Base-by-base conservation (phyloP, 2,797 vertebrate species). In the Linurgus olivaceus region DNA sequence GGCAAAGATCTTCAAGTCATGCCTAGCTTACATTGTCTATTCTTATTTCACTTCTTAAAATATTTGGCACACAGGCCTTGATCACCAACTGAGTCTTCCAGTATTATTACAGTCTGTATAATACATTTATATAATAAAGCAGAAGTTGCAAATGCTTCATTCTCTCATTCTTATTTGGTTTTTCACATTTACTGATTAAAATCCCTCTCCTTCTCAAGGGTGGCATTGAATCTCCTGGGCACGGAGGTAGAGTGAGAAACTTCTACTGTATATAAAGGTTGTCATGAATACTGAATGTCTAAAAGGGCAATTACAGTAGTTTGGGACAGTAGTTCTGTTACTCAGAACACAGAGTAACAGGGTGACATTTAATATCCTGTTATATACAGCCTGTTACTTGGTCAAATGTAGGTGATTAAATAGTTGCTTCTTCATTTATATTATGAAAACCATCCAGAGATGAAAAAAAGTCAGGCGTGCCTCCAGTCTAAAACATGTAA, bases 1-100 rank as follows among this genome's bases (percentile, higher is more conserved):
- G 96, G 94, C 94, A 97, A 93, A 93, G 94, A 90, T 94, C 94
- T 96, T 96, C 95, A 96, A 96, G 94, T 90, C 82, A 94, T 92
- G 95, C 88, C 95, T 94, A 89, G 44, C 55, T 88, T 90, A 91
- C 45, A 50, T 17, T 75, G 51, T 80, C 91, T 92, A 48, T 51
- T 90, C 82, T 63, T 87, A 89, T 25, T 92, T 93, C 55, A 83
- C 81, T 52, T 55, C 48, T 63, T 79, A 52, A 93, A 88, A 17
- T 65, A 88, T 57, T 80, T 90, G 91, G 94, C 95, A 93, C 89
- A 78, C n/a, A 75, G 85, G 91, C 73, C 94, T 88, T 59, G 61
- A 88, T 71, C 54, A 86, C 45, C 4, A 4, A 67, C 67, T 73
- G 52, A 81, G 37, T 80, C 63, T 88, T 37, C 63, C 11, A 21